Evolutionary conservation across 2,113 vertebrate genomes (phyloP).

Genomic region (Antennarius striatus): DNA sequence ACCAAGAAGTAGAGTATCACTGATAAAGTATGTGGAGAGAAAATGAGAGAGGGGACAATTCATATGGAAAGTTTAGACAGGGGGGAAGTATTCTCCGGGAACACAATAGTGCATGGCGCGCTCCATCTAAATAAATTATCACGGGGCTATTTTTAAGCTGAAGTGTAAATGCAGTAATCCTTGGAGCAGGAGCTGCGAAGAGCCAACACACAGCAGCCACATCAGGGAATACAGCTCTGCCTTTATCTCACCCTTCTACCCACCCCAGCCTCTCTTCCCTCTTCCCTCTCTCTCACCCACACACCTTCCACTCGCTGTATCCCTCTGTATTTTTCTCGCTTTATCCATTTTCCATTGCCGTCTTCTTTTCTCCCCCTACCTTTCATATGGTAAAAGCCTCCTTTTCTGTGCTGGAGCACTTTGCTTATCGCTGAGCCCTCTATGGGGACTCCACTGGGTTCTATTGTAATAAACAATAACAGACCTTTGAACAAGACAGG

Average conservation of each 20-base stretch:
- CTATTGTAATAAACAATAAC: slow-evolving; percentile 69
- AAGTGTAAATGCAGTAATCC: slow-evolving; percentile 83
- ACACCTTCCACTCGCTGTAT: slow-evolving; percentile 30
- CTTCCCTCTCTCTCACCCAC: slow-evolving; percentile 21
- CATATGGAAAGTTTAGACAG: slow-evolving; percentile 22
- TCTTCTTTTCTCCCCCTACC: slow-evolving; percentile 29
- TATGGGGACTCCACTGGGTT: slow-evolving; percentile 49
- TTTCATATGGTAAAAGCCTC: slow-evolving; percentile 73
- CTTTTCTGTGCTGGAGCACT: slow-evolving; percentile 56
- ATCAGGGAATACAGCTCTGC: slow-evolving; percentile 69
- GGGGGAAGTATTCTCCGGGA: slow-evolving; percentile 58
- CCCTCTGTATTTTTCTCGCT: slow-evolving; percentile 54
- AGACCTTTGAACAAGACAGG: slow-evolving; percentile 61
- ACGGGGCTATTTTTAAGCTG: slow-evolving; percentile 80
- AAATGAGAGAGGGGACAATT: slow-evolving; percentile 18
- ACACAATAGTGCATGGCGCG: slow-evolving; percentile 68
- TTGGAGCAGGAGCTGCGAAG: slow-evolving; percentile 68
- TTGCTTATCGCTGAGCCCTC: slow-evolving; percentile 65
- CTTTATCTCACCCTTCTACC: slow-evolving; percentile 51
- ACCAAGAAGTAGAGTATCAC: slow-evolving; percentile 15
- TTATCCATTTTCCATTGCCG: slow-evolving; percentile 32
- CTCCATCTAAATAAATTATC: slow-evolving; percentile 82
- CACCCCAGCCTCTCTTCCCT: slow-evolving; percentile 9
- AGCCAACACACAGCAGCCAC: slow-evolving; percentile 63
- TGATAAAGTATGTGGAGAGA: slow-evolving; percentile 1